Evolutionary conservation across 2,797 vertebrate genomes (phyloP), one percentile per base, ranked within the genome.

Genomic region (Chromobotia macracanthus): DNA sequence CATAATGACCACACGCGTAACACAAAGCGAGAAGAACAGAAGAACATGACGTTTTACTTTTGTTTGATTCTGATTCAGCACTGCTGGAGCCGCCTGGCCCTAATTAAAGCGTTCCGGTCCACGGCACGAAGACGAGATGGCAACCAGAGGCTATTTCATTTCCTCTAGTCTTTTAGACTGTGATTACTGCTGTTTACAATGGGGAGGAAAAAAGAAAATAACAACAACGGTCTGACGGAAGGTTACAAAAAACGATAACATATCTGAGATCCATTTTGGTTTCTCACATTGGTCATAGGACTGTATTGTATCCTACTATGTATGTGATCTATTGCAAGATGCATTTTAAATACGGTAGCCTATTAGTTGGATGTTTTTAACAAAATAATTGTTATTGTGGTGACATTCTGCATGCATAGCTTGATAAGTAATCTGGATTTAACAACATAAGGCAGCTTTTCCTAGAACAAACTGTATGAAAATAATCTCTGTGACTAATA

Each of bases 101-200:
- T 93, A 92, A 93, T 94, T 93, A 93, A 93, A 93, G 89, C 86
- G 91, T 93, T 93, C 90, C 85, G 89, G 91, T 91, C 89, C 84
- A 82, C 81, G 82, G 90, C 89, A 84, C 89, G 84, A 80, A 86
- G 78, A 82, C 88, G 86, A 87, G 87, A 90, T 87, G 90, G 88
- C 89, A 89, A 86, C 90, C 91, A 88, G 83, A 91, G 87, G 88
- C 89, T 80, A 82, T 80, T 83, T 80, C 70, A 31, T 80, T 77
- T 69, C 88, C 89, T 89, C 88, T 87, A 88, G 87, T 88, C 87
- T 81, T 87, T 87, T 88, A 86, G 90, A 89, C 90, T 89, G 91
- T 91, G 93, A 93, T 93, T 91, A 93, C 91, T 89, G 92, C 90
- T 93, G 92, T 93, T 94, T 92, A 94, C 90, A 93, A 89, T 90